Evolutionary conservation across 2,113 vertebrate genomes (phyloP), one percentile per base, ranked within the genome.

Genomic region (Corydoras sp.): DNA sequence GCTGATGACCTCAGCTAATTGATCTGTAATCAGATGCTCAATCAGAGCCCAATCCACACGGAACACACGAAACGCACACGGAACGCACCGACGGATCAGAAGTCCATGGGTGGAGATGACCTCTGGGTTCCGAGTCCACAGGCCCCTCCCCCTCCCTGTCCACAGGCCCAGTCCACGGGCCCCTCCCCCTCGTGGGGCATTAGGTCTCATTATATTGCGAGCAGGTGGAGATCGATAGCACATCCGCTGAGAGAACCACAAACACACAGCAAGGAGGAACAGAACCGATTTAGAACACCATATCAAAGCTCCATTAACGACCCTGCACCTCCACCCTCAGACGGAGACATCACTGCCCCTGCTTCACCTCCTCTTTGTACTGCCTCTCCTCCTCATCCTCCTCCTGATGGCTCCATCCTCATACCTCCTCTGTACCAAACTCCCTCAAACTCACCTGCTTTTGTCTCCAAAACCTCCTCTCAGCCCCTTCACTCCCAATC

Each of bases 121-220:
- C 18, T 24, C 18, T 24, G 18, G 18, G 18, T 24, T 24, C 18
- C 18, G 75, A 71, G 89, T 86, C 87, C 81, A 89, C n/a, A 89
- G 81, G 75, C 78, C 68, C 63, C 79, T 68, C 77, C 77, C 80
- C 75, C 73, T 55, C 58, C n/a, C n/a, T n/a, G n/a, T n/a, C n/a
- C n/a, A n/a, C n/a, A n/a, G n/a, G 89, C 85, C 85, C 85, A 85
- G 89, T 86, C 87, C 81, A 89, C n/a, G 88, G 81, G 75, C 78
- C 68, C 63, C 79, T 68, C 77, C 77, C 80, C 75, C 73, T 55
- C 58, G 67, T 77, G 75, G 73, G 35, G 67, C 61, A 48, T 77
- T 68, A 70, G 76, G 70, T 72, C 66, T 73, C 62, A 66, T 79
- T 84, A 85, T 75, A 55, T 71, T 14, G 78, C 83, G 65, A 79